These are phyloP conservation scores for Poicephalus meyeri DNA, from an alignment of 2,113 vertebrate genomes.

Conservation along the genomic window DNA sequence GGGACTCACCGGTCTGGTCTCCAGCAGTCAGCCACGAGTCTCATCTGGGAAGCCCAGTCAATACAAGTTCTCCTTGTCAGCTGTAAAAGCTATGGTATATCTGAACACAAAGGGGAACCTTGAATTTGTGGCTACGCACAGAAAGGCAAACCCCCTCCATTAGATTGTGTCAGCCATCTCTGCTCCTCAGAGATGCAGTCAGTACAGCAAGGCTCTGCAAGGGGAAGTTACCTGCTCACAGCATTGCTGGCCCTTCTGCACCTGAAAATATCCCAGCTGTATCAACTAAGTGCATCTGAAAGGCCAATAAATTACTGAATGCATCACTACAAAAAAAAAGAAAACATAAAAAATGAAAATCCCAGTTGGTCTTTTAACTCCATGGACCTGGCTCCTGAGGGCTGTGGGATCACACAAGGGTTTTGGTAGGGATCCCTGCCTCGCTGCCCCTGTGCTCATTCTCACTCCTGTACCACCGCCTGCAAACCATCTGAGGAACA, in stretches of 20 bases:
- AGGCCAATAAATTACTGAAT: not conserved
- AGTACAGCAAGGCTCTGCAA: not conserved
- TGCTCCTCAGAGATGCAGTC: not conserved
- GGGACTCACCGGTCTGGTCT: not conserved
- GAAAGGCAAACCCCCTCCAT: not conserved
- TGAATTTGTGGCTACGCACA: not conserved
- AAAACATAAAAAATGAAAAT: not conserved
- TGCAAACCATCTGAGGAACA: not conserved
- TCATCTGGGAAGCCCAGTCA: not conserved
- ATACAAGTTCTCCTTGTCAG: not conserved
- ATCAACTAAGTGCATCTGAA: not conserved
- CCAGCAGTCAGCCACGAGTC: not conserved
- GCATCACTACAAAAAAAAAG: not conserved
- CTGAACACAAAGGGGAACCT: not conserved
- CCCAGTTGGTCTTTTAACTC: not conserved
- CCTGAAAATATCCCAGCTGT: not conserved
- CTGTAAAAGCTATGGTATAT: not conserved
- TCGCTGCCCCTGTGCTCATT: not conserved
- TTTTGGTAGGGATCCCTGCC: not conserved
- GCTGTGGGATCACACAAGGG: not conserved
- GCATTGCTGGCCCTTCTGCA: not conserved
- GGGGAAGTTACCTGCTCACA: not conserved
- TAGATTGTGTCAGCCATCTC: not conserved
- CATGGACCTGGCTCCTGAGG: rapidly evolving
- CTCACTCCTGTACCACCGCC: not conserved